These are phyloP conservation scores for Erebia ligea DNA, from an alignment of 2,888 invertebrate genomes.

Conservation along the genomic window DNA sequence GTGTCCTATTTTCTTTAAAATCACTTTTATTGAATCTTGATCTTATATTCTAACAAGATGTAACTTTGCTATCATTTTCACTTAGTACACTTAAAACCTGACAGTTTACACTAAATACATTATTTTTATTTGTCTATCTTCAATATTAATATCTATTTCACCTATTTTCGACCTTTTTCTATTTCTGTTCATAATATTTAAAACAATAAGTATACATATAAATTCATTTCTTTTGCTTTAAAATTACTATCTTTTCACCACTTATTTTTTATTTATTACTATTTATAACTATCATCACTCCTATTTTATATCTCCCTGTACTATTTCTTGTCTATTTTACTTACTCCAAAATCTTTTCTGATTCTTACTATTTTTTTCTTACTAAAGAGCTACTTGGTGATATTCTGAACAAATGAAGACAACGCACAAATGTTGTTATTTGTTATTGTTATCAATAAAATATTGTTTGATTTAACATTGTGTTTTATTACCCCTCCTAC, in stretches of 20 bases:
- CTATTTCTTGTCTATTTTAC: conserved; percentile 5
- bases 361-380: conserved; percentile 19
- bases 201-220: neutral
- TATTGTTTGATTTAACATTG: conserved; percentile 49
- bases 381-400: conserved; percentile 60
- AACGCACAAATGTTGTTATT: conserved; percentile 52
- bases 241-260: neutral
- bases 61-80: too few species aligned
- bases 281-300: neutral
- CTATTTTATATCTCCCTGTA: neutral
- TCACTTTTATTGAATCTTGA: neutral
- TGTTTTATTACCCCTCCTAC: conserved; percentile 42
- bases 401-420: conserved; percentile 54
- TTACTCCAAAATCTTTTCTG: neutral
- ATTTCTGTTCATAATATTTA: neutral
- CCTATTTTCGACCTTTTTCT: neutral
- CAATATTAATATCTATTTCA: too few species aligned
- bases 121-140: too few species aligned
- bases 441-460: conserved; percentile 57
- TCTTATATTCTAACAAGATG: too few species aligned
- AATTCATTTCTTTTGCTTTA: neutral
- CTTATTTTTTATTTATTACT: neutral
- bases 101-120: too few species aligned
- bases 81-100: too few species aligned
- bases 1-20: neutral